Evolutionary conservation across 53 echinoderm and acorn worm genomes (phyloP), one percentile per base, ranked within the genome.

Genomic region (Stichopus horrens): DNA sequence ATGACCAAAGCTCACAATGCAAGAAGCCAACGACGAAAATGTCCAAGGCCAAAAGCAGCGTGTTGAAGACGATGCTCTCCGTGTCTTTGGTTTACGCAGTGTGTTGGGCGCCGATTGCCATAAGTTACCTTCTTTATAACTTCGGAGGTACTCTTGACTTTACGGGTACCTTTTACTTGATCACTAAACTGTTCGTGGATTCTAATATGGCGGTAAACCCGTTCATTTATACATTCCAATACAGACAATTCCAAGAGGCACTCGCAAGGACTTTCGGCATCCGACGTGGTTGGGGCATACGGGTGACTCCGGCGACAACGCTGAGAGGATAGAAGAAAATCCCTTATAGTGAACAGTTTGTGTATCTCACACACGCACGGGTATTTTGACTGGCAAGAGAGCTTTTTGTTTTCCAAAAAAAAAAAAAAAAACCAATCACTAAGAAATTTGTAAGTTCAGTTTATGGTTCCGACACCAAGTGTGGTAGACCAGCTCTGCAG

Each of bases 201-300:
- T 88, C 84, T 22, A 96, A 96, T 65, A 93, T 96, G 92, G 93
- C 93, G 16, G 96, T 90, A 0, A 96, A 96, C 65, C 96, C 96
- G 3, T 93, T 96, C 75, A 96, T 96, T 53, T 96, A 96, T 74
- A 93, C 94, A 11, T 93, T 96, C 88, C 96, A 96, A 85, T 96
- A 96, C 90, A 90, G 93, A 75, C 94, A 96, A 87, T 96, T 96
- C 53, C 94, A 93, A 58, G 86, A 78, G 52, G 96, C 94, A 37
- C 84, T 96, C 10, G 90, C 85, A 60, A 58, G 87, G 7, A 53
- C 90, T 66, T 96, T 94, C n/a, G 73, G 88, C 23, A 54, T 87
- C 54, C 52, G 73, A 53, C 19, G 55, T 21, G 89, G 85, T 7
- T 65, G 85, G 85, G 65, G 67, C 51, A 68, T 52, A 58, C 85